Conservation (phyloP, 2,888 invertebrate genomes). For the Elmis aenea region DNA sequence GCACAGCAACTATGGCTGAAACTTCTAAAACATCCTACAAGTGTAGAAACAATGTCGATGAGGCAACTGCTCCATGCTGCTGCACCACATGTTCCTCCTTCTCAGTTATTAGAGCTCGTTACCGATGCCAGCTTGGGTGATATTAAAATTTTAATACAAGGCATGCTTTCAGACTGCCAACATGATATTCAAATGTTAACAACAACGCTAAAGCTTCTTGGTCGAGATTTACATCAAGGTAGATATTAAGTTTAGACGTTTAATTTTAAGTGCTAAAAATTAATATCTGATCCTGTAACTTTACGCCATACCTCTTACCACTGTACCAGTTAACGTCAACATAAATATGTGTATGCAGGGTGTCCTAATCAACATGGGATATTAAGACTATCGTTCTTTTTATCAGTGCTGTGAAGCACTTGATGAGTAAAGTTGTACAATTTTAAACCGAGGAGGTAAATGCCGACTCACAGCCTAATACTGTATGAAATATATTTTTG, state of each 20-base stretch:
- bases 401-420: no score
- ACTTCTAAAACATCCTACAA: conserved; percentile 47
- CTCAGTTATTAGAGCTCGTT: conserved; percentile 56
- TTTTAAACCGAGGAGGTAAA: no score
- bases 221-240: conserved; percentile 62
- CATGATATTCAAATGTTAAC: conserved; percentile 69
- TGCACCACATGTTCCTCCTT: conserved; percentile 53
- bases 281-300: no score
- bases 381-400: no score
- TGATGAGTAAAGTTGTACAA: no score
- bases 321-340: no score
- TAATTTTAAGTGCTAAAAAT: conserved; percentile 3
- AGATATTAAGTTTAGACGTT: conserved; percentile 21
- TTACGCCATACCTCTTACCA: no score
- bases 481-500: no score
- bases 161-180: conserved; percentile 70
- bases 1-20: conserved; percentile 51
- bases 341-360: no score
- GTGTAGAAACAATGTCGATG: conserved; percentile 42
- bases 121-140: conserved; percentile 58
- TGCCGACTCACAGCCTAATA: no score
- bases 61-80: conserved; percentile 52
- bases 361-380: no score
- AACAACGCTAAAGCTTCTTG: conserved; percentile 61
- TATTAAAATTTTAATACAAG: conserved; percentile 55